A percentile compares a stretch with the other conserved stretches of the same genome.
Conservation (phyloP, 2,888 invertebrate genomes). For the Brachylomia viminalis region DNA sequence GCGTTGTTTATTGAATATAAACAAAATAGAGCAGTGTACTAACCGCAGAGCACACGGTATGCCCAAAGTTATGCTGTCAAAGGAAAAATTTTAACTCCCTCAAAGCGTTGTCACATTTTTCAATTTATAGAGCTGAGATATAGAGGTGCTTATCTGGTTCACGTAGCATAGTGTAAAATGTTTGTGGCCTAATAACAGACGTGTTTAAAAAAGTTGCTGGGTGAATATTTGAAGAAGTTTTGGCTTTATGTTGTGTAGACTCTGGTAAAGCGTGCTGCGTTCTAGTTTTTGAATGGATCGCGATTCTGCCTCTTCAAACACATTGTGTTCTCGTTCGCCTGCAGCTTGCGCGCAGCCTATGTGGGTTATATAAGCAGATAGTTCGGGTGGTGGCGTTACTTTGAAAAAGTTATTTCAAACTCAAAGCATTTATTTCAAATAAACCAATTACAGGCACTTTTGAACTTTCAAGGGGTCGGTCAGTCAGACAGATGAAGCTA, state of each 20-base stretch:
- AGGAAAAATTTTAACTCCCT: slow-evolving; percentile 69
- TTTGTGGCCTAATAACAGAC: slow-evolving; percentile 34
- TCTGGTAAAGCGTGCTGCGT: neutral
- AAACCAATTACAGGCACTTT: no score
- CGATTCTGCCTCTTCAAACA: neutral
- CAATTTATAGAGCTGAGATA: slow-evolving; percentile 66
- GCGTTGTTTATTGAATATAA: slow-evolving; percentile 45
- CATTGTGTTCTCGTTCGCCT: neutral
- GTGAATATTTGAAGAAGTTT: slow-evolving; percentile 21
- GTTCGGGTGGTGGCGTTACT: neutral
- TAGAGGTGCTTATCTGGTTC: slow-evolving; percentile 35
- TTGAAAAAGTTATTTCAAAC: neutral
- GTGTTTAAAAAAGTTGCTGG: slow-evolving; percentile 26
- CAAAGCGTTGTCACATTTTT: slow-evolving; percentile 61
- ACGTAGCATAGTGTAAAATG: slow-evolving; percentile 43
- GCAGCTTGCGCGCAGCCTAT: neutral
- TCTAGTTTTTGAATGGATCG: neutral
- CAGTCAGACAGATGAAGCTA: no score
- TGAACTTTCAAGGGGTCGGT: no score
- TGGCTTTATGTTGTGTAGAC: neutral
- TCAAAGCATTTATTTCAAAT: no score
- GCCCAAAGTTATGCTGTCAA: slow-evolving; percentile 67
- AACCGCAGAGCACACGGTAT: slow-evolving; percentile 48
- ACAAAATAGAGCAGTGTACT: slow-evolving; percentile 17
- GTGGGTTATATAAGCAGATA: neutral